Evolutionary conservation across 2,113 vertebrate species (phyloP).

Genomic region (Rhagologus leucostigma): DNA sequence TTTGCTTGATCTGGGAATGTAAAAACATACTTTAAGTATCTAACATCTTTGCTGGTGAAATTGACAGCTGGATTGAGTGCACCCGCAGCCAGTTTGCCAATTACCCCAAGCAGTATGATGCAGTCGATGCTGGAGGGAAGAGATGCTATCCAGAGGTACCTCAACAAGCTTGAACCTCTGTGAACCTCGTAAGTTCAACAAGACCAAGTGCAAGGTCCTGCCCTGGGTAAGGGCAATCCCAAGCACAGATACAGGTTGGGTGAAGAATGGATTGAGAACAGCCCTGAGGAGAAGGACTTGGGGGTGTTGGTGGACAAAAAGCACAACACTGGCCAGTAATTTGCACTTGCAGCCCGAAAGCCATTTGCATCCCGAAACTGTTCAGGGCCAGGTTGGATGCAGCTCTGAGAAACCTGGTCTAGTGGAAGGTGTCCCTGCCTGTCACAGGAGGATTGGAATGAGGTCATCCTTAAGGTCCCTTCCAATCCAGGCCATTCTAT

Average conservation of each 20-base stretch:
- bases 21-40: not conserved
- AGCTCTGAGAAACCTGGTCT: not conserved
- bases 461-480: not conserved
- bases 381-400: no score
- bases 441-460: accelerated
- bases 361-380: no score
- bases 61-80: not conserved
- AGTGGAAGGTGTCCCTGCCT: not conserved
- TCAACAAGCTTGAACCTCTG: no score
- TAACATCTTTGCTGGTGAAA: not conserved
- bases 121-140: not conserved
- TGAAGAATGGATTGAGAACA: not conserved
- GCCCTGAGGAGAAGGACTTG: not conserved
- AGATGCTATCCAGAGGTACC: not conserved
- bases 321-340: not conserved
- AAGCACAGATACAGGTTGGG: not conserved
- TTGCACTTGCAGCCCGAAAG: not conserved
- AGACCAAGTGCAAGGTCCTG: not conserved
- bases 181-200: not conserved
- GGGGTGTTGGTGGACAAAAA: not conserved
- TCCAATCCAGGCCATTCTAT: not conserved
- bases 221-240: no score
- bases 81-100: no score
- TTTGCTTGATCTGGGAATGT: not conserved
- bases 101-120: no score